Evolutionary conservation across 2,113 vertebrate species (phyloP), one percentile per base, ranked within the genome.

Genomic region (Rhizomys pruinosus): DNA sequence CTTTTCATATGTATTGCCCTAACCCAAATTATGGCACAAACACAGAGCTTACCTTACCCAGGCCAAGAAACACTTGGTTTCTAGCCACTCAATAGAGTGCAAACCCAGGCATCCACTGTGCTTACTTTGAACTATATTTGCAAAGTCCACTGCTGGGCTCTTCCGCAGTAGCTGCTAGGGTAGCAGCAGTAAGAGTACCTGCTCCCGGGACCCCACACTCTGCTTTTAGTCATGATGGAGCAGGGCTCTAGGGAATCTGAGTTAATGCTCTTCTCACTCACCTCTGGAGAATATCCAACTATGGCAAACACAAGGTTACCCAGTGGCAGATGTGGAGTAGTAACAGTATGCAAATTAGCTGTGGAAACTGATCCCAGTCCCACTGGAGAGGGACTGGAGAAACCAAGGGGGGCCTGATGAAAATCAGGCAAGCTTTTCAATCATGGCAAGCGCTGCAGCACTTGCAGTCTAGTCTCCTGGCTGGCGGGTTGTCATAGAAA

Each of bases 401-500:
- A 94, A 84, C 52, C n/a, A 69, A 74, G 93, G 94, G 77, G 57
- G 52, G 44, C 27, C 89, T 92, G 74, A 93, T 89, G 92, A 93
- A 96, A 96, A 93, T 95, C 91, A 96, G 92, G 79, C 78, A 92
- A 4, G 91, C 79, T 94, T 93, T 25, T 17, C 90, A 92, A 74
- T 92, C 82, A 86, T 32, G 44, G 82, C 81, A 84, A 94, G 81
- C 94, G 59, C 59, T 71, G 57, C 52, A 91, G 86, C 16, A 11
- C 20, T 95, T 29, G 91, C 90, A n/a, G n/a, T 52, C 47, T 11
- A 90, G 94, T 92, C 76, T 94, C 82, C 91, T 90, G 59, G 94
- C 92, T 94, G 91, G 19, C 32, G 61, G 84, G 96, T 97, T 97
- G 96, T 95, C 96, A 97, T 97, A 80, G 97, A 95, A 97, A 97